phyloP scores from a whole-genome alignment of 2,113 vertebrate genomes.

The Dermatemys mawii region DNA sequence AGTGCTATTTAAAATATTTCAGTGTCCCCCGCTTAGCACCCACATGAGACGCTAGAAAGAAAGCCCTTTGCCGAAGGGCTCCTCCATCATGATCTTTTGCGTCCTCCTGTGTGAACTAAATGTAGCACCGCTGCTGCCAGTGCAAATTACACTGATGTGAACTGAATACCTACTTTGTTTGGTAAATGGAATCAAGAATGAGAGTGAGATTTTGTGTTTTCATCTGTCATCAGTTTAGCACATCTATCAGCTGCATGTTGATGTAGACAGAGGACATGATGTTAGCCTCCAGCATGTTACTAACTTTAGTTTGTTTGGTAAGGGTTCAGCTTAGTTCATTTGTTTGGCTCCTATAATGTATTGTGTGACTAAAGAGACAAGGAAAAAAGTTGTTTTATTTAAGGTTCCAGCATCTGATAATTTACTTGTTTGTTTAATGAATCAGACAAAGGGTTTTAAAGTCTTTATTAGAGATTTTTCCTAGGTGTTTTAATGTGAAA shows the following conservation, averaged over 20 bases:
- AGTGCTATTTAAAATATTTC: not conserved
- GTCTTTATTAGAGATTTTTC: not conserved
- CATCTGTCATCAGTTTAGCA: conserved; percentile 49
- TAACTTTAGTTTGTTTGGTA: conserved; percentile 65
- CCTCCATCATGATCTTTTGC: not conserved
- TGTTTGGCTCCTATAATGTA: conserved; percentile 24
- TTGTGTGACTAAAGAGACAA: conserved; percentile 46
- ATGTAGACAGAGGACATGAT: conserved; percentile 58
- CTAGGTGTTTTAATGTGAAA: not conserved
- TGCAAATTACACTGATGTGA: not conserved
- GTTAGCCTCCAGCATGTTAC: conserved; percentile 71
- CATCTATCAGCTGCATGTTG: conserved; percentile 41
- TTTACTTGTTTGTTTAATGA: conserved; percentile 54
- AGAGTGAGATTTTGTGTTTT: conserved; percentile 20
- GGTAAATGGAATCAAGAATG: conserved; percentile 41
- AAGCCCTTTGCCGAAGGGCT: not conserved
- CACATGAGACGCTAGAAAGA: not conserved
- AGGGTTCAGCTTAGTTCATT: conserved; percentile 67
- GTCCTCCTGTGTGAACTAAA: not conserved
- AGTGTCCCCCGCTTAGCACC: not conserved
- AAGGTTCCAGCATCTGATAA: conserved; percentile 59
- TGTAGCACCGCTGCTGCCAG: not conserved
- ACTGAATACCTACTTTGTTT: not conserved
- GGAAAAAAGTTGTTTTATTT: conserved; percentile 32
- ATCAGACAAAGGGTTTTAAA: conserved; percentile 26